Evolutionary conservation across 2,797 vertebrate species (phyloP), one percentile per base, ranked within the genome.

Genomic region (Pseudomugil tenellus): DNA sequence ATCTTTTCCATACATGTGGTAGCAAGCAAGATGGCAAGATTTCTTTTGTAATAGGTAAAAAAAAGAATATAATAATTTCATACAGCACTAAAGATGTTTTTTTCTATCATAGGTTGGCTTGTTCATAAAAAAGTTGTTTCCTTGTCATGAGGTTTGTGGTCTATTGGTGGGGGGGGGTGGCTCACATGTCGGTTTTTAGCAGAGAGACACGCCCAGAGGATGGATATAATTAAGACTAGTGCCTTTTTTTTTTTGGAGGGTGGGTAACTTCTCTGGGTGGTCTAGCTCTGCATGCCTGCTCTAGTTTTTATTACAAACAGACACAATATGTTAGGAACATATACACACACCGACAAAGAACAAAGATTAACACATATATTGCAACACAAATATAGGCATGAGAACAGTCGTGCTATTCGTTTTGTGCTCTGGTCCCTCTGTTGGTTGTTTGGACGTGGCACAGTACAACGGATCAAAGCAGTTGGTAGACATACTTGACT

Each of bases 141-240:
- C 63, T 81, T 17, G 16, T 51, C 29, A 63, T 84, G 81, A 85
- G 89, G 77, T 86, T 89, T 90, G 89, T 61, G 89, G 89, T 77
- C 61, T 70, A 73, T 76, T 59, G 51, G 72, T 52, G 31, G 64
- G 64, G 23, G 70, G 74, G 69, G 83, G 71, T 67, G 74, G 67
- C 79, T 88, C 64, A 72, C 68, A 82, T 84, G 69, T 89, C 73
- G 80, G 80, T 88, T 91, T 82, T 80, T 72, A 89, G 84, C 85
- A 59, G 58, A 71, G 86, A 86, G 90, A 87, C 85, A 88, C 89
- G 76, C 90, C 89, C 88, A 87, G 76, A 87, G 88, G 84, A 93
- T 93, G 91, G 92, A 93, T 93, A 92, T 92, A 92, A 94, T 94
- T 93, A 93, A 93, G 87, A 90, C 87, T 72, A 86, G 88, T 81